phyloP scores from a whole-genome alignment of 1,140 invertebrate genomes.

The Phymastichus coffea region DNA sequence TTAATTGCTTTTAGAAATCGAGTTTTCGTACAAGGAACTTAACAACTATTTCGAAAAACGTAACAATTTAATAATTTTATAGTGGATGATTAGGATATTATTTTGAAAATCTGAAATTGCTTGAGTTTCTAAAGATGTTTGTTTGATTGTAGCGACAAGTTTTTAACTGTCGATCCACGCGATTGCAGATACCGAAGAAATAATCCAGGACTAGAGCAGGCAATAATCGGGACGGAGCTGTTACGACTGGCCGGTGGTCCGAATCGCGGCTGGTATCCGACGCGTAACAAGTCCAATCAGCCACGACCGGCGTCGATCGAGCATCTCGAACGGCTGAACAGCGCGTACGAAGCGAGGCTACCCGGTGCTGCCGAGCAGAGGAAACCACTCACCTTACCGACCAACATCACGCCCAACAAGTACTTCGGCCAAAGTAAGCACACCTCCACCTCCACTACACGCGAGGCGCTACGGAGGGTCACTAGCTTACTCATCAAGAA shows the following conservation, averaged over 20 bases:
- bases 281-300: slow-evolving; percentile 55
- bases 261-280: slow-evolving; percentile 81
- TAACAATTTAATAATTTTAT: too few species aligned
- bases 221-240: slow-evolving; percentile 73
- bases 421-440: slow-evolving; percentile 76
- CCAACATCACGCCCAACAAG: slow-evolving; percentile 78
- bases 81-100: too few species aligned
- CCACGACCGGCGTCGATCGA: slow-evolving; percentile 78
- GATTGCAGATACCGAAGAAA: slow-evolving; percentile 62
- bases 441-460: slow-evolving; percentile 63
- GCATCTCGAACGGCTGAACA: slow-evolving; percentile 72
- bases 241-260: slow-evolving; percentile 75
- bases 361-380: slow-evolving; percentile 60
- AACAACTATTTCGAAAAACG: too few species aligned
- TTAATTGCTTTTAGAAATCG: background rate
- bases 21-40: too few species aligned
- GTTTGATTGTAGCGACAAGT: too few species aligned
- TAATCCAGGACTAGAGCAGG: slow-evolving; percentile 65
- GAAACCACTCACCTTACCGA: slow-evolving; percentile 79
- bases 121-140: too few species aligned
- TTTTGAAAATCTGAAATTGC: too few species aligned
- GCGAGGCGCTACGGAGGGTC: slow-evolving; percentile 79
- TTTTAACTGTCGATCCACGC: background rate
- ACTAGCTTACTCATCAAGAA: slow-evolving; percentile 84
- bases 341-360: slow-evolving; percentile 55